These are phyloP conservation scores for Melanchra persicariae DNA, from an alignment of 2,888 invertebrate species.

Conservation along the genomic window DNA sequence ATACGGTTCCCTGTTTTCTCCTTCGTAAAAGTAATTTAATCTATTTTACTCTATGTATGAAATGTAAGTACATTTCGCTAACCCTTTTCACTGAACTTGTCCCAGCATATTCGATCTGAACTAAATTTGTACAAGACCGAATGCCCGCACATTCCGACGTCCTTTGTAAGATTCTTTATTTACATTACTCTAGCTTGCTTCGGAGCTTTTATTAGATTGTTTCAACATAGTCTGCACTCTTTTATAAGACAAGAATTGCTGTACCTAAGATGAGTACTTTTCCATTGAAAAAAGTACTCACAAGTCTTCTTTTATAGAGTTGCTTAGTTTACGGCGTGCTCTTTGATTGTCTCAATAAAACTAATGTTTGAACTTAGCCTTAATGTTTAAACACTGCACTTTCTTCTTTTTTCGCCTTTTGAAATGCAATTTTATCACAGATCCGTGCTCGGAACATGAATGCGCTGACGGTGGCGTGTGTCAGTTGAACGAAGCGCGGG, in stretches of 20 bases:
- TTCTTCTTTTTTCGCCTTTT: neutral
- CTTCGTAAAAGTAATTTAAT: conserved; percentile 85
- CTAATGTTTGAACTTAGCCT: neutral
- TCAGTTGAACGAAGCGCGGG: conserved; percentile 94
- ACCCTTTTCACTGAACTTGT: conserved; percentile 88
- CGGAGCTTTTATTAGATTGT: conserved; percentile 86
- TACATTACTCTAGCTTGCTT: conserved; percentile 83
- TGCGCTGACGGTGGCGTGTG: conserved; percentile 96
- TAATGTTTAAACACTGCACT: neutral
- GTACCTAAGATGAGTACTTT: conserved; percentile 46
- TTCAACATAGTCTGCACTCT: conserved; percentile 71
- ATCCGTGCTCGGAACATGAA: conserved; percentile 95
- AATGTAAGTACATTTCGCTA: conserved; percentile 76
- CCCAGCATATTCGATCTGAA: conserved; percentile 86
- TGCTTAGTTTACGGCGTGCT: neutral
- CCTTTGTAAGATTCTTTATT: conserved; percentile 86
- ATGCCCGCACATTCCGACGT: conserved; percentile 86
- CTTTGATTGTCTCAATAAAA: conserved; percentile 7
- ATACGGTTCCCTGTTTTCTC: conserved; percentile 75
- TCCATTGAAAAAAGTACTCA: conserved; percentile 13
- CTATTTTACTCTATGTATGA: conserved; percentile 77
- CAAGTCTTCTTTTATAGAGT: conserved; percentile 18
- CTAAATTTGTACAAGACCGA: conserved; percentile 87
- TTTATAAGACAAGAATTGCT: conserved; percentile 52
- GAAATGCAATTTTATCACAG: conserved; percentile 83